Base-by-base conservation (phyloP, 2,113 vertebrate genomes). In the Cyprinodon variegatus region DNA sequence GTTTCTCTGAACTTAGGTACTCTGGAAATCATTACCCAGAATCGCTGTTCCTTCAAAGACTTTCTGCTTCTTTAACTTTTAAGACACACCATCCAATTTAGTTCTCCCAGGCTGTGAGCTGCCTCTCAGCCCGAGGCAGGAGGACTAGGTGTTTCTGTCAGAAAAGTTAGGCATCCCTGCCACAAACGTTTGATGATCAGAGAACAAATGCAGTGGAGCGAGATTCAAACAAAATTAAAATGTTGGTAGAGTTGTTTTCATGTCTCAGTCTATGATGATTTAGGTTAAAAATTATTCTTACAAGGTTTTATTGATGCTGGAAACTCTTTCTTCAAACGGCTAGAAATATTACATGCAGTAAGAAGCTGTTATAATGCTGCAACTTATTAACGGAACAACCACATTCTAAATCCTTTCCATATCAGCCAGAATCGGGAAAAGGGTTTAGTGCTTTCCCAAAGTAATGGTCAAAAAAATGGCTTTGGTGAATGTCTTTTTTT, bases 11-110 rank as follows among this genome's bases (percentile, higher is more conserved):
- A 88, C 86, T 79, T 39, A 79, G 78, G 80, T 69, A 66, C 71
- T 90, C 90, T 93, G 91, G 92, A 93, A 94, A 83, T 84, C 84
- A 88, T 90, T 94, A 93, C 74, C 83, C 85, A 83, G 86, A 88
- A 72, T 79, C 83, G 81, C 83, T 78, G 63, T 63, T 66, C 71
- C 85, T 89, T 94, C 48, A 77, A 83, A 91, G 88, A 72, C 77
- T 62, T 79, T 59, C 57, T 38, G 53, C 50, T 41, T 73, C 45
- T 64, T 10, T 15, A 77, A 72, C 41, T 53, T 76, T 72, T 63
- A 74, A 57, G 76, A 81, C 81, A 82, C 77, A 76, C 83, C 78
- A 53, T 39, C 73, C 2, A 15, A 46, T 72, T 82, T 3, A 41
- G 48, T 78, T 75, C 70, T 37, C 74, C 20, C 20, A 38, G 50